Conservation (phyloP, 2,797 vertebrate species). For the Sebastes cheni region DNA sequence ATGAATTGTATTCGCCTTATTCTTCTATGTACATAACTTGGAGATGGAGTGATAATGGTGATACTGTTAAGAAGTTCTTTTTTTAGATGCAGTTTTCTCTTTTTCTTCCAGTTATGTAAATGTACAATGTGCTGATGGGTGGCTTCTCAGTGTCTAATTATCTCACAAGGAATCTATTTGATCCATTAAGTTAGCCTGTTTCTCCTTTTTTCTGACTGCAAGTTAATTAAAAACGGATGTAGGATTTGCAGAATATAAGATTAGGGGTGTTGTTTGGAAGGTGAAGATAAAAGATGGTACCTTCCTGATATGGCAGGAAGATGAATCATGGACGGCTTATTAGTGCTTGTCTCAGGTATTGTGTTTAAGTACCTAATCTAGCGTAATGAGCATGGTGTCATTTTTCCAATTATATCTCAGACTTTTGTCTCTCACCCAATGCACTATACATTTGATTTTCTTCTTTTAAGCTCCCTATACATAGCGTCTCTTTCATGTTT, state of each 20-base stretch:
- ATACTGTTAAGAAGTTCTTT: conserved; percentile 42
- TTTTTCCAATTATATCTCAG: conserved; percentile 82
- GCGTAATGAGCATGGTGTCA: conserved; percentile 84
- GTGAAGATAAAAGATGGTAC: conserved; percentile 87
- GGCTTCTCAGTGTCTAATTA: conserved; percentile 85
- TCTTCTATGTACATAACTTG: conserved; percentile 24
- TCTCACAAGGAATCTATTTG: conserved; percentile 83
- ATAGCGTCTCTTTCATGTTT: conserved; percentile 50
- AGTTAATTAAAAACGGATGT: conserved; percentile 87
- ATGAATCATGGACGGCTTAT: conserved; percentile 83
- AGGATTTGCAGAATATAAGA: conserved; percentile 82
- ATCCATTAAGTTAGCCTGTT: conserved; percentile 84
- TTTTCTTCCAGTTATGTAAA: conserved; percentile 75
- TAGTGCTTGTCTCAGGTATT: conserved; percentile 86
- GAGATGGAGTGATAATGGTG: conserved; percentile 35
- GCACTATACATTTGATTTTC: conserved; percentile 71
- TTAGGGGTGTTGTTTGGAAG: conserved; percentile 85
- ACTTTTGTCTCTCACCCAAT: conserved; percentile 74
- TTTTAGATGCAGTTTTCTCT: conserved; percentile 54
- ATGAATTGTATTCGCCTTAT: conserved; percentile 33
- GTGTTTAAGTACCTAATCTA: conserved; percentile 87
- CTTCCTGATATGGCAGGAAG: conserved; percentile 85
- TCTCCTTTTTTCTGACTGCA: conserved; percentile 79
- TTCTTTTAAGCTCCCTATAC: conserved; percentile 46
- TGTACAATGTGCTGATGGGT: conserved; percentile 78